A percentile compares a stretch with the other conserved stretches of the same genome.
Evolutionary conservation across 2,888 invertebrate species (phyloP).

Genomic region (Helleia helle): DNA sequence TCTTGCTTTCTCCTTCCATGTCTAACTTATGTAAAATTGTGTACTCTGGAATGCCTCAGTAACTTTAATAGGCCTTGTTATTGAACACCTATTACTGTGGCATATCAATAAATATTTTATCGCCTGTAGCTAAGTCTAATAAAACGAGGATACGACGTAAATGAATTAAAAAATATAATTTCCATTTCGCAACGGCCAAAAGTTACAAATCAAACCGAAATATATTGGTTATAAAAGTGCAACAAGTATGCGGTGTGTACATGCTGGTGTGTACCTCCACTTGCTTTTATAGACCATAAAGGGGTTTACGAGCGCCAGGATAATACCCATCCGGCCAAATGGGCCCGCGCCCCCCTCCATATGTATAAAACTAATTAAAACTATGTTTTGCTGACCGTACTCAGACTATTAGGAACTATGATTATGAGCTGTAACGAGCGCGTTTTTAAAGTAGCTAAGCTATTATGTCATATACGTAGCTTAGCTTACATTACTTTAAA

Average conservation of each 20-base stretch:
- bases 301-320: slow-evolving; percentile 58
- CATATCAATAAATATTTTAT: slow-evolving; percentile 7
- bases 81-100: neutral
- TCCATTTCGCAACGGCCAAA: slow-evolving; percentile 44
- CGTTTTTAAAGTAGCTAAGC: too few relatives aligned
- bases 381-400: neutral
- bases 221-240: slow-evolving; percentile 72
- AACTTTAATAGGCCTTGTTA: neutral
- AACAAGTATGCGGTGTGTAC: slow-evolving; percentile 62
- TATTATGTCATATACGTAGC: too few relatives aligned
- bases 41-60: too few relatives aligned
- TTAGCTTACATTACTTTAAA: too few relatives aligned
- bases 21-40: too few relatives aligned
- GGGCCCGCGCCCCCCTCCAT: slow-evolving; percentile 37
- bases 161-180: slow-evolving; percentile 36
- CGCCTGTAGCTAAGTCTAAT: neutral
- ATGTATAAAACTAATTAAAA: slow-evolving; percentile 17
- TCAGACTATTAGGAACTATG: neutral
- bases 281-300: slow-evolving; percentile 68
- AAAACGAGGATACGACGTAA: slow-evolving; percentile 16
- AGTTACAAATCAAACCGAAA: slow-evolving; percentile 70
- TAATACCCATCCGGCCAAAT: slow-evolving; percentile 70
- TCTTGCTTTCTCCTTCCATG: too few relatives aligned
- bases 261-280: slow-evolving; percentile 54
- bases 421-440: too few relatives aligned